These are phyloP conservation scores for Acropora tenuis DNA, from an alignment of 64 coral and sea anemone species.

Conservation along the genomic window DNA sequence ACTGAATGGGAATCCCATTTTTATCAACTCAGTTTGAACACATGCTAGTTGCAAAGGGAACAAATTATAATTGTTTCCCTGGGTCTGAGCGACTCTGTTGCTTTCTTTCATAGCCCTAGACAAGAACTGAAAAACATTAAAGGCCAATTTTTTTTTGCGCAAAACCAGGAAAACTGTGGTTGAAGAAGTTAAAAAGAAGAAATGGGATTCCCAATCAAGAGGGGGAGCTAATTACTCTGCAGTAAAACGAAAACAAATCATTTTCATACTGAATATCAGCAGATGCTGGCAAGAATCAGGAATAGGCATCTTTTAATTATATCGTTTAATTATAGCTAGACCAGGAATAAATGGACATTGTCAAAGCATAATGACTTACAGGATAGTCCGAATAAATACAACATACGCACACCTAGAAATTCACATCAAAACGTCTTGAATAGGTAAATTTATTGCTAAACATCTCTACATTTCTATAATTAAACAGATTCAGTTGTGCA, in stretches of 20 bases:
- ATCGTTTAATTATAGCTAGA: too few relatives aligned
- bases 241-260: too few relatives aligned
- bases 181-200: neutral
- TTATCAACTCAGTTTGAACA: slow-evolving; percentile 21
- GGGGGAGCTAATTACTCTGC: neutral
- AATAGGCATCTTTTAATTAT: too few relatives aligned
- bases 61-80: neutral
- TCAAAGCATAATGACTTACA: too few relatives aligned
- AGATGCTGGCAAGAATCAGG: too few relatives aligned
- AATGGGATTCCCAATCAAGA: slow-evolving; percentile 6
- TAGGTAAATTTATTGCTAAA: too few relatives aligned
- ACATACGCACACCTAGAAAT: neutral
- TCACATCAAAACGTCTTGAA: too few relatives aligned
- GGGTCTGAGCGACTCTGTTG: slow-evolving; percentile 2
- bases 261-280: too few relatives aligned
- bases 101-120: slow-evolving; percentile 17
- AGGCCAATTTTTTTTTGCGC: slow-evolving; percentile 4
- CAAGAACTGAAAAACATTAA: slow-evolving; percentile 19
- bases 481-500: too few relatives aligned
- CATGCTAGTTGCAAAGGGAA: neutral
- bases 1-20: slow-evolving; percentile 34
- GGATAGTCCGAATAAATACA: too few relatives aligned
- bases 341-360: too few relatives aligned
- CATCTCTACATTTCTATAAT: too few relatives aligned
- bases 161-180: neutral